These are phyloP conservation scores for Meta bourneti DNA, from an alignment of 2,888 invertebrate genomes.

Conservation along the genomic window DNA sequence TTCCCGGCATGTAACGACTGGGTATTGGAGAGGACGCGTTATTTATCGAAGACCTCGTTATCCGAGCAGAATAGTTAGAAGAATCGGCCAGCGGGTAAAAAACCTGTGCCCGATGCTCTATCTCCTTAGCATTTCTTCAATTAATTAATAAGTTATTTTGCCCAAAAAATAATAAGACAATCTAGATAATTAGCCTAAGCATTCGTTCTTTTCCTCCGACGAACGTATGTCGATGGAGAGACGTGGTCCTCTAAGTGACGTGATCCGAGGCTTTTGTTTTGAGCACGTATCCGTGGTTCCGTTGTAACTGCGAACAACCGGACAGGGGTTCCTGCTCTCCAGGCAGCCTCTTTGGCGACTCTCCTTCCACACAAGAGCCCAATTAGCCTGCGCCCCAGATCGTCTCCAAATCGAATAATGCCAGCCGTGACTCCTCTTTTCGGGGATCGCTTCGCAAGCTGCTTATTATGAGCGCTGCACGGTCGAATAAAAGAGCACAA, in stretches of 20 bases:
- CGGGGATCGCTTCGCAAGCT: background rate
- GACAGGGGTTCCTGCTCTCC: slow-evolving; percentile 48
- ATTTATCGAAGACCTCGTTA: slow-evolving; percentile 55
- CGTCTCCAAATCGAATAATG: slow-evolving; percentile 55
- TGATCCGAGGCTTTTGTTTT: slow-evolving; percentile 63
- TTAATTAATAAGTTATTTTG: slow-evolving; percentile 63
- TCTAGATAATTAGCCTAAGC: slow-evolving; percentile 57
- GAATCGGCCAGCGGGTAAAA: slow-evolving; percentile 34
- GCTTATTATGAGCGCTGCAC: slow-evolving; percentile 27
- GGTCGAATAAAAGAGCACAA: slow-evolving; percentile 21
- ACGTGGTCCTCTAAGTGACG: slow-evolving; percentile 30
- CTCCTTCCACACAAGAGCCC: slow-evolving; percentile 63
- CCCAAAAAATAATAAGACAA: slow-evolving; percentile 63
- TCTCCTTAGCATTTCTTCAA: slow-evolving; percentile 21
- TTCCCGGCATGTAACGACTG: background rate
- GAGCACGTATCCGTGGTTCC: slow-evolving; percentile 70
- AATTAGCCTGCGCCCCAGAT: slow-evolving; percentile 59
- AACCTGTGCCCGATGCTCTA: too few species aligned
- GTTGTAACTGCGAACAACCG: slow-evolving; percentile 53
- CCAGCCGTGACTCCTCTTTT: slow-evolving; percentile 42
- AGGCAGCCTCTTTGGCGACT: slow-evolving; percentile 46
- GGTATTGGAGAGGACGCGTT: background rate
- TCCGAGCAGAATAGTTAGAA: slow-evolving; percentile 34
- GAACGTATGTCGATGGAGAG: slow-evolving; percentile 24
- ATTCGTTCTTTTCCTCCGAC: slow-evolving; percentile 48